Evolutionary conservation across 30 jellyfish, hydroid and myxozoan genomes (phyloP), one percentile per base, ranked within the genome.

Genomic region (Sanderia malayensis): DNA sequence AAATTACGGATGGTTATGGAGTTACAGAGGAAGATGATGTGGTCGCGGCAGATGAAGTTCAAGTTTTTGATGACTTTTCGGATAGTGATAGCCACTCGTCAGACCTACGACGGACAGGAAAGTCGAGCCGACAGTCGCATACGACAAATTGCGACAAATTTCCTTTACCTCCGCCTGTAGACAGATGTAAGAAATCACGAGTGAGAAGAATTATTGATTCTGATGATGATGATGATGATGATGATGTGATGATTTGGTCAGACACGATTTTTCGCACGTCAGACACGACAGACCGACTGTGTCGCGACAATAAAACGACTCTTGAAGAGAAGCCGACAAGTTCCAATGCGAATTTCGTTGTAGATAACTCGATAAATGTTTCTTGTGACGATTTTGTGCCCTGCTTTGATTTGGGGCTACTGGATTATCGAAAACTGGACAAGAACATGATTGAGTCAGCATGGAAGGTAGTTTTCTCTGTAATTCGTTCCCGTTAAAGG

Each of bases 391-490:
- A 20, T 18, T 78, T 78, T 66, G 41, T 47, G 9, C 89, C 89
- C 13, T 46, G 76, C 33, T 78, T 78, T 57, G 89, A 78, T 66
- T 58, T 78, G 22, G 89, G 89, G 21, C n/a, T n/a, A n/a, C 41
- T 78, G 58, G 82, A 67, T 55, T 44, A 64, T 2, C 74, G 82
- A 27, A 41, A 60, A 13, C 7, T 31, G 27, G 70, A 66, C 30
- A 10, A 7, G 8, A 28, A 64, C 11, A 20, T 37, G 75, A 66
- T 23, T 2, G 67, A 26, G 1, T 20, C 61, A 7, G 22, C 69
- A 28, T 28, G 65, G 70, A 57, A 78, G 82, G 89, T 78, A 46
- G 21, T 31, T 9, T 15, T n/a, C 27, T 33, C 27, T 25, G 27
- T n/a, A 22, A 13, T 24, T 17, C 53, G 4, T 18, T 19, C 31